Evolutionary conservation across 1,140 invertebrate genomes (phyloP).

Genomic region (Macrosteles quadrilineatus): DNA sequence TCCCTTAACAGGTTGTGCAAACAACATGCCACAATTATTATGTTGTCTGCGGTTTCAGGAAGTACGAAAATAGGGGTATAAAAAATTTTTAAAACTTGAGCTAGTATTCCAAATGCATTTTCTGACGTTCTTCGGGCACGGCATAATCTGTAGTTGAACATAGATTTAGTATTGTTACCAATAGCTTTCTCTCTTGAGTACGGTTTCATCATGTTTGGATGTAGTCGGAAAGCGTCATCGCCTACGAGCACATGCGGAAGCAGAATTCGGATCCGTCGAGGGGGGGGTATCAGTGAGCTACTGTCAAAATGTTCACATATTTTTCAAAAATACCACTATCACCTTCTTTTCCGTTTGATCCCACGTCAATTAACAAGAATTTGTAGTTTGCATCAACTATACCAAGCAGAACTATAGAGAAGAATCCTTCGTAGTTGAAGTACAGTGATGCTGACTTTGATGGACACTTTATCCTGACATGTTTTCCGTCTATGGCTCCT

Average conservation of each 20-base stretch:
- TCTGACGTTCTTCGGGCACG: conserved; percentile 42
- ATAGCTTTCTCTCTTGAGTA: conserved; percentile 40
- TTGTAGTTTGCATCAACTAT: conserved; percentile 51
- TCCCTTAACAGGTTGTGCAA: conserved; percentile 36
- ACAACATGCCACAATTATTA: conserved; percentile 28
- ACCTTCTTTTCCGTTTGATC: conserved; percentile 47
- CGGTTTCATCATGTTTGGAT: conserved; percentile 44
- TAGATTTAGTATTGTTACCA: conserved; percentile 37
- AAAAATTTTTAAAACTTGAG: conserved; percentile 38
- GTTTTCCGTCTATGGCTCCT: conserved; percentile 51
- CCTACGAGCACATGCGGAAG: conserved; percentile 46
- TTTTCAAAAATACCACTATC: conserved; percentile 45
- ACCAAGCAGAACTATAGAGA: conserved; percentile 51
- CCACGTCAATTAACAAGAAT: conserved; percentile 51
- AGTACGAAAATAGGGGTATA: conserved; percentile 33
- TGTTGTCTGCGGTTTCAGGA: conserved; percentile 24
- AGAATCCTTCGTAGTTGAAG: conserved; percentile 51
- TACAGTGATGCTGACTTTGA: conserved; percentile 46
- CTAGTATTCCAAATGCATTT: conserved; percentile 41
- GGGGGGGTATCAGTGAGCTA: conserved; percentile 32
- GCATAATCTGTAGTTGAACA: conserved; percentile 42
- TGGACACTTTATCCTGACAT: conserved; percentile 50
- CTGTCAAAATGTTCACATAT: conserved; percentile 19
- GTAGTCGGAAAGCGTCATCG: conserved; percentile 47
- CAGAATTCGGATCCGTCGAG: conserved; percentile 34